phyloP scores from a whole-genome alignment of 2,113 vertebrate species.

The Camelus dromedarius region DNA sequence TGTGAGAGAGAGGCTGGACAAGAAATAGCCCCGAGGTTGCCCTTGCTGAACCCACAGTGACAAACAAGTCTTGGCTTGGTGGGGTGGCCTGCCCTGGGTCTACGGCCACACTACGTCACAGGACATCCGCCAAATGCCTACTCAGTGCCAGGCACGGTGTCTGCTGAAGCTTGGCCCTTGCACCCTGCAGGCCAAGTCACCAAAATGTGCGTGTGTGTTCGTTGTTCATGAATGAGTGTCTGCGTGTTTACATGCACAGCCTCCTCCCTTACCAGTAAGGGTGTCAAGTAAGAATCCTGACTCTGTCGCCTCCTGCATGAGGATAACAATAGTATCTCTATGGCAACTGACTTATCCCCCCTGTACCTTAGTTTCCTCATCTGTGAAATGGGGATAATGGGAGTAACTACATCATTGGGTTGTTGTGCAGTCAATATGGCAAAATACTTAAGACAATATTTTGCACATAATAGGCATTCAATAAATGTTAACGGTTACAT shows the following conservation, averaged over 20 bases:
- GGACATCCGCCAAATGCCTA: not conserved
- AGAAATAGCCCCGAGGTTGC: not conserved
- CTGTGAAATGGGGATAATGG: not conserved
- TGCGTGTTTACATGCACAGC: not conserved
- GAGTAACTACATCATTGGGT: not conserved
- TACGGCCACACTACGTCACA: not conserved
- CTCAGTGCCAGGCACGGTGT: not conserved
- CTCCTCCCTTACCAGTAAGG: not conserved
- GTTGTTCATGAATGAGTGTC: rapidly evolving
- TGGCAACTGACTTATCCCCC: not conserved
- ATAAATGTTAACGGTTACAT: not conserved
- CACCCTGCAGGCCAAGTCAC: not conserved
- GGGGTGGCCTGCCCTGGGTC: not conserved
- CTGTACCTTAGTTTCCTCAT: not conserved
- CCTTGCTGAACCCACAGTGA: not conserved
- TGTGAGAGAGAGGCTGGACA: not conserved
- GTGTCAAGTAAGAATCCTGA: not conserved
- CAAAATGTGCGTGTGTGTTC: not conserved
- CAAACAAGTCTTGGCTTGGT: not conserved
- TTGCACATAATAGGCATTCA: not conserved
- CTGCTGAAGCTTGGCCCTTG: not conserved
- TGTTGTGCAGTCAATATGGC: not conserved
- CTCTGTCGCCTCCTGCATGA: not conserved
- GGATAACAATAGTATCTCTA: not conserved
- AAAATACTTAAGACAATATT: not conserved